Evolutionary conservation across 2,888 invertebrate species (phyloP).

Genomic region (Xestia xanthographa): DNA sequence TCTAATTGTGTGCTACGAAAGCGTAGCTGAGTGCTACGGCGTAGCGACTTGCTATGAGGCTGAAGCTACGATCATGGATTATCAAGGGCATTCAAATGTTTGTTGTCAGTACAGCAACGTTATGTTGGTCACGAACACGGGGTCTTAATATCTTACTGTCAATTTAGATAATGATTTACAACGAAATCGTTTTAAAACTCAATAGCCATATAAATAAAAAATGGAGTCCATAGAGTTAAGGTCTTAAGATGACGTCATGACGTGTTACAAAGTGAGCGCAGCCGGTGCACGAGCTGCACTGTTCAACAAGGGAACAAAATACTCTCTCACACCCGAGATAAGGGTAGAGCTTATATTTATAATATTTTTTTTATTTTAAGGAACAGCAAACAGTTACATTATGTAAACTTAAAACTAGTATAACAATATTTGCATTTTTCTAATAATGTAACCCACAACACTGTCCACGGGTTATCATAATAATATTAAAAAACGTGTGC

Average conservation of each 20-base stretch:
- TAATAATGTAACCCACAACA: too few relatives aligned
- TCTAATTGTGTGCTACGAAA: constrained; percentile 15
- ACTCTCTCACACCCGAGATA: background rate
- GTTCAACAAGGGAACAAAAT: constrained; percentile 13
- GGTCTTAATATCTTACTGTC: background rate
- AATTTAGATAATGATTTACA: background rate
- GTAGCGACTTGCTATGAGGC: background rate
- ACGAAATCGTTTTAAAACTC: background rate
- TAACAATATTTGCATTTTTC: too few relatives aligned
- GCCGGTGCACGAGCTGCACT: constrained; percentile 6
- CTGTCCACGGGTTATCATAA: too few relatives aligned
- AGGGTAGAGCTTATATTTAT: background rate
- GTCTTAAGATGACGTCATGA: background rate
- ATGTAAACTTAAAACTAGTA: too few relatives aligned
- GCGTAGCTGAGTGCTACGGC: constrained; percentile 26
- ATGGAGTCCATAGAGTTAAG: background rate
- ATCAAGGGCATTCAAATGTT: too few relatives aligned
- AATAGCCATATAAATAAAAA: background rate
- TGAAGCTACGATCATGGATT: background rate
- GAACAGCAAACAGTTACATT: too few relatives aligned
- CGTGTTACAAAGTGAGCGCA: constrained; percentile 24
- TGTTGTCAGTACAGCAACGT: background rate
- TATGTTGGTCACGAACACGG: background rate
- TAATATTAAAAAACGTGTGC: too few relatives aligned
- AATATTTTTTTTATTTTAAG: too few relatives aligned